phyloP scores from a whole-genome alignment of 2,113 vertebrate species.

The Australoheros scitulus region DNA sequence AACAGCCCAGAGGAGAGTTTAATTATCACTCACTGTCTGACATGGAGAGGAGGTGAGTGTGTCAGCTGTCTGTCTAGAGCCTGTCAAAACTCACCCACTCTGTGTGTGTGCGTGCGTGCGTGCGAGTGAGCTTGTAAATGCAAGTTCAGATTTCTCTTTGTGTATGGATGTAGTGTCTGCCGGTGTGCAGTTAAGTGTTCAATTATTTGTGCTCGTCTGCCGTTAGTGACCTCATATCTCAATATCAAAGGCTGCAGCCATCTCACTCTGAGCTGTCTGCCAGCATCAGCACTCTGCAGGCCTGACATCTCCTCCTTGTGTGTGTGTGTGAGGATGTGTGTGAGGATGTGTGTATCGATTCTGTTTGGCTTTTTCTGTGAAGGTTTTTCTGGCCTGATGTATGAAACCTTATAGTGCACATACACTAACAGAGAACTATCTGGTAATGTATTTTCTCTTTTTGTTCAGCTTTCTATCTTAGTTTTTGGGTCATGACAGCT shows the following conservation, averaged over 20 bases:
- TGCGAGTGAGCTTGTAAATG: not conserved
- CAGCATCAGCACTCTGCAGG: conserved; percentile 25
- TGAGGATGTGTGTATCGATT: not conserved
- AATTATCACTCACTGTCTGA: not conserved
- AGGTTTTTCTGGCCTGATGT: not conserved
- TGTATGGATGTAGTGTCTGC: not conserved
- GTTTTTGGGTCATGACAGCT: not conserved
- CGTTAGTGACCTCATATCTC: conserved; percentile 37
- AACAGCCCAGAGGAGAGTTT: not conserved
- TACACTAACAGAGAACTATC: not conserved
- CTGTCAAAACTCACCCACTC: not conserved
- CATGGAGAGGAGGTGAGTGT: not conserved
- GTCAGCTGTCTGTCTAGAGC: conserved; percentile 1
- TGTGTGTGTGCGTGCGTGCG: not conserved
- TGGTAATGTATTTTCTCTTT: not conserved
- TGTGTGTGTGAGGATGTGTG: not conserved
- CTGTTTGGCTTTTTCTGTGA: not conserved
- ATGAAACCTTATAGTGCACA: not conserved
- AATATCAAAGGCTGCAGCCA: conserved; percentile 19
- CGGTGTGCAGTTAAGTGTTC: not conserved
- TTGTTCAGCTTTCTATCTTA: not conserved
- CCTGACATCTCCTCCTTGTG: conserved; percentile 5
- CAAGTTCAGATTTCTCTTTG: not conserved
- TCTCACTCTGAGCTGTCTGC: conserved; percentile 18
- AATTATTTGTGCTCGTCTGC: not conserved